Evolutionary conservation across 2,888 invertebrate species (phyloP), one percentile per base, ranked within the genome.

Genomic region (Nemurella pictetii): DNA sequence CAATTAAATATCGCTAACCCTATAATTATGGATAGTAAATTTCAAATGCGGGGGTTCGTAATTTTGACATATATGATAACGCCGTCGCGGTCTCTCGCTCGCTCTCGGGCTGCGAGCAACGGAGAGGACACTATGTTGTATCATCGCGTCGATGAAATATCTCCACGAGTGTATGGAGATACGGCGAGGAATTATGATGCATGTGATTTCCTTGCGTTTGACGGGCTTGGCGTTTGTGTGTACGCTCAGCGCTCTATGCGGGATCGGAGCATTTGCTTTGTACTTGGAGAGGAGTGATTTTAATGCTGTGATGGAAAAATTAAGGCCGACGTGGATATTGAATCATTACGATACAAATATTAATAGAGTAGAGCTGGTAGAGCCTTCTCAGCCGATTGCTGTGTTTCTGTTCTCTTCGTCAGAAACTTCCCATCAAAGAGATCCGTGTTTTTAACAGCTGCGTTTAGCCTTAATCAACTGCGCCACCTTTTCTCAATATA

Each of bases 1-100:
- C 95, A 95, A 95, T 95, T 95, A 95, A 95, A 94, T 94, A 93
- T 93, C 92, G 92, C 91, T 93, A 93, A 95, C 94, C 95, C 95
- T 95, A 94, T 94, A 95, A 95, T 95, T 95, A 95, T 94, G 94
- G 94, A 92, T 95, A 94, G 95, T 95, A 95, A 95, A 95, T 95
- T 94, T 94, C 93, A 93, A 93, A 94, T 93, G 93, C 92, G 93
- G 91, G 90, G 91, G 91, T 92, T 92, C 91, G 91, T 89, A 91
- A 91, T 81, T 81, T 27, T 82, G 84, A 83, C 82, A 82, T 55
- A 82, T 55, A 55, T 84, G 85, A 83, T 85, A 84, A 85, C 83
- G 83, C 83, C 80, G 75, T 12, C 55, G 82, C 84, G 2, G 25
- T 82, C 72, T 82, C 82, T 82, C 36, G 28, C 78, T 84, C 72